Conservation (phyloP, 1,140 invertebrate genomes). For the Aphaenogaster floridana region DNA sequence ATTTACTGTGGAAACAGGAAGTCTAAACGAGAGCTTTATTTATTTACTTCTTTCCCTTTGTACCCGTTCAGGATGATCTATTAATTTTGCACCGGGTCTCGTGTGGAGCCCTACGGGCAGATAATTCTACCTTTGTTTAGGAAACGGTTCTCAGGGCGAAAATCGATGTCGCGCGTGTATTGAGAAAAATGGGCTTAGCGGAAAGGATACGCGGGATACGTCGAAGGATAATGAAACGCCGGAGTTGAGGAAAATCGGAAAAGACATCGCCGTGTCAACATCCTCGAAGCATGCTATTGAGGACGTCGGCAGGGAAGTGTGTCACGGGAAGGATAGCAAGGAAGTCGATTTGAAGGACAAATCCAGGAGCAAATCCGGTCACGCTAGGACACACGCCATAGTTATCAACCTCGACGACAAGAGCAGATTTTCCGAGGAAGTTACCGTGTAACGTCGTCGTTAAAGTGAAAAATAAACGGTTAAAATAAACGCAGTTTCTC, state of each 20-base stretch:
- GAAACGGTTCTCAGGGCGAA: slow-evolving; percentile 40
- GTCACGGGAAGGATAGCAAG: slow-evolving; percentile 70
- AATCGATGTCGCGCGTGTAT: slow-evolving; percentile 60
- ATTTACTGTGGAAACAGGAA: slow-evolving; percentile 5
- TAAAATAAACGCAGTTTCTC: slow-evolving; percentile 4
- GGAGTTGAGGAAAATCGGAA: slow-evolving; percentile 55
- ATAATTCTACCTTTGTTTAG: slow-evolving; percentile 53
- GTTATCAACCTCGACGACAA: slow-evolving; percentile 93
- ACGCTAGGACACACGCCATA: slow-evolving; percentile 91
- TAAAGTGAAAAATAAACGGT: slow-evolving; percentile 29
- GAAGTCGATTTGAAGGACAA: slow-evolving; percentile 79
- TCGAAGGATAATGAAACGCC: slow-evolving; percentile 47
- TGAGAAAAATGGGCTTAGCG: slow-evolving; percentile 67
- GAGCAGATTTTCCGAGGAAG: slow-evolving; percentile 93
- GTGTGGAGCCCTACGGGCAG: background rate
- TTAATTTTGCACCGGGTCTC: background rate
- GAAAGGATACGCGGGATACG: slow-evolving; percentile 50
- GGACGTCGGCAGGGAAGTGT: slow-evolving; percentile 83
- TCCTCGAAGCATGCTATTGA: slow-evolving; percentile 68
- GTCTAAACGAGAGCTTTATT: background rate
- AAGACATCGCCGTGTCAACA: slow-evolving; percentile 64
- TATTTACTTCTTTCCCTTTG: background rate
- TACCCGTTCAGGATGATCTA: background rate
- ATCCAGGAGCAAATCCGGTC: slow-evolving; percentile 88
- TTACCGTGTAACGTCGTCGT: slow-evolving; percentile 89